Base-by-base conservation (phyloP, 1,140 invertebrate genomes). In the Hydropsyche tenuis region DNA sequence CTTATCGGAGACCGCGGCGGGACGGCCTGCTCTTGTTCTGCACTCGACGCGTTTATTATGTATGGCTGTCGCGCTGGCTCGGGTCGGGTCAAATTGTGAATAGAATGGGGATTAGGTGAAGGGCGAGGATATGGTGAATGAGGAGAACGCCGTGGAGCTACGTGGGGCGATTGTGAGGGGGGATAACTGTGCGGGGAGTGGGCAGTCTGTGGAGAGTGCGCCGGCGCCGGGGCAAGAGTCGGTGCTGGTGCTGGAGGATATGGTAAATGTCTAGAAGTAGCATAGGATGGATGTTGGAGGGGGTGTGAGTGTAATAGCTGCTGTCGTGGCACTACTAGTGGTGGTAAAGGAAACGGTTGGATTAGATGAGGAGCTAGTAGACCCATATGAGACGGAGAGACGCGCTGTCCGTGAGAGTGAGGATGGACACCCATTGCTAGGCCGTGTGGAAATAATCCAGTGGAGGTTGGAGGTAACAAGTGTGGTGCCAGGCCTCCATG, bases 311-410 rank as follows among this genome's bases (percentile, higher is more conserved):
- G 72, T 43, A 72, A 27, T 14, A 73, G 43, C 18, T 53, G 76
- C 60, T 76, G 75, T 48, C 75, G 48, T 0, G 78, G 76, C 68
- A 73, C 73, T 27, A 73, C 62, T 74, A 79, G 78, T 7, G 78
- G 78, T n/a, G 79, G 76, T 78, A 80, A 25, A 12, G 66, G 72
- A 68, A 81, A 76, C 51, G 81, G 84, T 69, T 80, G 80, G 27
- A 78, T 76, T 56, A 78, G 80, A 65, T 81, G 78, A 62, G 80
- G 77, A 30, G 79, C 79, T 66, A 81, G 74, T 14, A 77, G 77
- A 75, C 79, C 79, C 56, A 73, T 72, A 70, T 79, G 78, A 22
- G 77, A 78, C n/a, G 79, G 78, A n/a, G 80, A 78, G 25, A 78
- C 74, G 46, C 78, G 75, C 69, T 80, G 75, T n/a, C 7, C n/a